These are phyloP conservation scores for Xylocampa areola DNA, from an alignment of 2,888 invertebrate genomes.

Conservation along the genomic window DNA sequence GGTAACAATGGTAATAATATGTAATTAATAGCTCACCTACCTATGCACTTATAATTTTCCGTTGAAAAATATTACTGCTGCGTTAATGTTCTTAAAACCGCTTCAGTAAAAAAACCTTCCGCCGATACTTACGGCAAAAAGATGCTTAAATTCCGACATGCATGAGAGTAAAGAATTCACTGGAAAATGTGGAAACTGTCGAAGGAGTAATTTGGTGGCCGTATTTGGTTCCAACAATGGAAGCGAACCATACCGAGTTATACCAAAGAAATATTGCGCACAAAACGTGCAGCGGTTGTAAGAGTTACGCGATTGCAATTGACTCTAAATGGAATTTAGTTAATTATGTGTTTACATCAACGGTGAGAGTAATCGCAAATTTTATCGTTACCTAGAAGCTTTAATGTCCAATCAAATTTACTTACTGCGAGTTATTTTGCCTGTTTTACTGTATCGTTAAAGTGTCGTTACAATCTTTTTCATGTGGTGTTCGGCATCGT, in stretches of 20 bases:
- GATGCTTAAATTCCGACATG: conserved; percentile 6
- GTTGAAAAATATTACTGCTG: too few relatives aligned
- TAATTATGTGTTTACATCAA: conserved; percentile 71
- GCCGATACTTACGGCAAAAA: conserved; percentile 11
- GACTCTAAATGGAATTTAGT: conserved; percentile 52
- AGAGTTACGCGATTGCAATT: conserved; percentile 42
- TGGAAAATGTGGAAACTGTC: conserved; percentile 12
- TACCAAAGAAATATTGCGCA: conserved; percentile 16
- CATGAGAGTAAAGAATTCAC: conserved; percentile 16
- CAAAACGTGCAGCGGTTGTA: conserved; percentile 13
- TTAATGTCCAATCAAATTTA: conserved; percentile 81
- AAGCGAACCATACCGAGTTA: conserved; percentile 7
- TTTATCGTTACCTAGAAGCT: conserved; percentile 76
- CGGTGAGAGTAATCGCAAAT: conserved; percentile 60
- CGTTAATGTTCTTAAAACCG: conserved; percentile 3
- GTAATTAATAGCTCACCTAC: too few relatives aligned
- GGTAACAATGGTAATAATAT: too few relatives aligned
- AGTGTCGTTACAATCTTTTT: conserved; percentile 85
- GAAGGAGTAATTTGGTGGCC: conserved; percentile 18
- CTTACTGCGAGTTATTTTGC: conserved; percentile 71
- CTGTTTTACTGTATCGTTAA: conserved; percentile 84
- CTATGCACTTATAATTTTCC: too few relatives aligned
- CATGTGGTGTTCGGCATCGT: conserved; percentile 81
- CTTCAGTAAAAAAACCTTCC: background rate
- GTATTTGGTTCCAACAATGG: conserved; percentile 19